Evolutionary conservation across 1,140 invertebrate genomes (phyloP), one percentile per base, ranked within the genome.

Genomic region (Atta cephalotes): DNA sequence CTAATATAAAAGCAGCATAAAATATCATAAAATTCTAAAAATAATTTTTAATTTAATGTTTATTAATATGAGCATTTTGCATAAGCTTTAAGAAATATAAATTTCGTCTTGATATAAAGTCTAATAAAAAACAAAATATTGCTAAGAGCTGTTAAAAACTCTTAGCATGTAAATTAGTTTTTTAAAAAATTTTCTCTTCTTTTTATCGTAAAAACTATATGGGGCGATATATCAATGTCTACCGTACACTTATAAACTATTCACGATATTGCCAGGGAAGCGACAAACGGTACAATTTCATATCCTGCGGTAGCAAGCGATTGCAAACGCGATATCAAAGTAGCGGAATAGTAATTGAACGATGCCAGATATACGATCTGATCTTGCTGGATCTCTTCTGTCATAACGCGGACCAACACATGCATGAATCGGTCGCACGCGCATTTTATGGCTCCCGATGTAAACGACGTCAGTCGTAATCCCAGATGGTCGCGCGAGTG

Each of bases 381-480:
- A 84, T 84, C 70, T 74, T 62, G 70, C 6, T 63, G 28, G 63
- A 70, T 62, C 63, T 81, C 53, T 58, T 81, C 56, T 31, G n/a
- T 60, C 53, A 85, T 39, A 76, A 78, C 62, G 45, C 71, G 66
- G 39, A 65, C 63, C 39, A 53, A 60, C 79, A 71, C 60, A 39
- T 56, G 28, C 39, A 58, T 5, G 31, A 39, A 56, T 53, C 82
- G 62, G 39, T 31, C 45, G 58, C 62, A 16, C 56, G n/a, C 45
- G n/a, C n/a, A 60, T 74, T 88, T 89, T 79, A 79, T 12, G 21
- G 71, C 51, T 31, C 68, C 7, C 58, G 71, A 79, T 72, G 51
- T 77, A 89, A 88, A 89, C 87, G 76, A 76, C 68, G 56, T 16
- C 56, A 70, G 74, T 58, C 80, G 51, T 28, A 88, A 88, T 85